Conservation (phyloP, 1,140 invertebrate species). For the Drosophila sp. region DNA sequence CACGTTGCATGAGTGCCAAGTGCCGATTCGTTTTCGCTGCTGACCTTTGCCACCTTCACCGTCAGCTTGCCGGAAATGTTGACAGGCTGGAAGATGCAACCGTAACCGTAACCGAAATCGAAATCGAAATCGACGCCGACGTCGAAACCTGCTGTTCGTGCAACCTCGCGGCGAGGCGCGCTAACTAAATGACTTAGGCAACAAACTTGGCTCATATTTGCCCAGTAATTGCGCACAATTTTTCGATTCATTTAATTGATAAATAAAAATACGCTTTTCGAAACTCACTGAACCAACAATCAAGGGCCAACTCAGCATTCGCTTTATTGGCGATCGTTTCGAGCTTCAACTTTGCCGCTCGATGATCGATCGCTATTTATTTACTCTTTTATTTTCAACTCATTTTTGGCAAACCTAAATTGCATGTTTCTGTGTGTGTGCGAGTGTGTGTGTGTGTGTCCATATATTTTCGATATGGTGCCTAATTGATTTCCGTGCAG, state of each 20-base stretch:
- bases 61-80: slow-evolving; percentile 66
- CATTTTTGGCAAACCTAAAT: slow-evolving; percentile 30
- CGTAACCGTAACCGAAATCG: slow-evolving; percentile 27
- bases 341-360: slow-evolving; percentile 14
- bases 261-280: slow-evolving; percentile 48
- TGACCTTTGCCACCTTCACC: slow-evolving; percentile 68
- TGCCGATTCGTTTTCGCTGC: slow-evolving; percentile 49
- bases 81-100: slow-evolving; percentile 37
- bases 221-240: slow-evolving; percentile 67
- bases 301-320: slow-evolving; percentile 40
- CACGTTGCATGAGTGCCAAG: slow-evolving; percentile 29
- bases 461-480: slow-evolving; percentile 47
- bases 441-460: slow-evolving; percentile 19
- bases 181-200: slow-evolving; percentile 32
- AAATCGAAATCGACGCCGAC: slow-evolving; percentile 18
- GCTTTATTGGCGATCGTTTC: slow-evolving; percentile 31
- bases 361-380: slow-evolving; percentile 64
- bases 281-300: slow-evolving; percentile 34
- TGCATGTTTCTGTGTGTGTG: slow-evolving; percentile 27
- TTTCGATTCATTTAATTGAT: slow-evolving; percentile 70
- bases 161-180: slow-evolving; percentile 1
- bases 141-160: slow-evolving; percentile 18
- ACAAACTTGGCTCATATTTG: slow-evolving; percentile 50
- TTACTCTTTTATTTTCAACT: slow-evolving; percentile 17
- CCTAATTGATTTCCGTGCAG: slow-evolving; percentile 76